Conservation (phyloP, 2,113 vertebrate species). For the Anarrhichthys ocellatus region DNA sequence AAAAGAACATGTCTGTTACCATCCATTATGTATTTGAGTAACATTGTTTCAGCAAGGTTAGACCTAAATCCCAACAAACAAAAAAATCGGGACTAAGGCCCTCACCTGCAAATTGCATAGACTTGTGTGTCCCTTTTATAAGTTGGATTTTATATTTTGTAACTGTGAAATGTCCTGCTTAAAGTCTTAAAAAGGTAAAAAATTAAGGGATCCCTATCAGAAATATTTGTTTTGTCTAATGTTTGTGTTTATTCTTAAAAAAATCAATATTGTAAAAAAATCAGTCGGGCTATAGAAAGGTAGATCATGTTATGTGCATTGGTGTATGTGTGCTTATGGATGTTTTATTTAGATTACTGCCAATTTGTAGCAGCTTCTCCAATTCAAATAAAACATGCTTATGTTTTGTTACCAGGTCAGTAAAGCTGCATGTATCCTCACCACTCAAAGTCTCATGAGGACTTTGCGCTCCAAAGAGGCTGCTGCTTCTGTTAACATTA, state of each 20-base stretch:
- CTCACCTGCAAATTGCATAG: not conserved
- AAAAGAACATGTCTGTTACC: not conserved
- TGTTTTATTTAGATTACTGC: not conserved
- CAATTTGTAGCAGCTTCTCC: not conserved
- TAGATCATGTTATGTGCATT: not conserved
- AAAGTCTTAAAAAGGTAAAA: not conserved
- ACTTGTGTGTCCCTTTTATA: not conserved
- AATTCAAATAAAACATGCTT: conserved; percentile 6
- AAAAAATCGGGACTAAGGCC: too few relatives aligned
- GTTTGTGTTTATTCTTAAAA: not conserved
- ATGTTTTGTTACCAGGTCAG: conserved; percentile 87
- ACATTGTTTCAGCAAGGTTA: not conserved
- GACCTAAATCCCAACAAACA: not conserved
- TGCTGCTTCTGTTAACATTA: conserved; percentile 92
- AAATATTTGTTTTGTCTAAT: not conserved
- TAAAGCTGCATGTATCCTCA: conserved; percentile 96
- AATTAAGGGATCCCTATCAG: not conserved
- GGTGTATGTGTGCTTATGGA: not conserved
- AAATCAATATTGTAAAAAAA: not conserved
- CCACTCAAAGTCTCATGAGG: conserved; percentile 93
- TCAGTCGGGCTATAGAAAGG: not conserved
- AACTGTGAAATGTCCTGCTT: not conserved
- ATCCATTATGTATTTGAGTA: too few relatives aligned
- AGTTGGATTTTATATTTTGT: not conserved
- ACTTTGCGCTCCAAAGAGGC: conserved; percentile 94